Conservation (phyloP, 2,888 invertebrate genomes). For the Cenopis cana region DNA sequence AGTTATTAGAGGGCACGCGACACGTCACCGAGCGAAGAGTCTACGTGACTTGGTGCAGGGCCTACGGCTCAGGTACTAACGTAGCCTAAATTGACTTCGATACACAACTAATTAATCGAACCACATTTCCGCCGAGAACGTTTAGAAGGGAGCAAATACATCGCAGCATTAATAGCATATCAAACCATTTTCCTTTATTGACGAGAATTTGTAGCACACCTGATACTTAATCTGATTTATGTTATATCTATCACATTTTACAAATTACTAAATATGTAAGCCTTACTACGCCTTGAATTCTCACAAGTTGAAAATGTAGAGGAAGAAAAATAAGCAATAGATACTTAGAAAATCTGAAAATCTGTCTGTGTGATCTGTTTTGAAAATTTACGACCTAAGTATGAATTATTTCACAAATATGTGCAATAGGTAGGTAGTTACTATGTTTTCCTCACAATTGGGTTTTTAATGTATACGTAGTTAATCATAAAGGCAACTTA, state of each 20-base stretch:
- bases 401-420: slow-evolving; percentile 26
- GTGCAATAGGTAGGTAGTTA: slow-evolving; percentile 4
- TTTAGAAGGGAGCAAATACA: slow-evolving; percentile 11
- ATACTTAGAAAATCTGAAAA: no score
- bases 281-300: no score
- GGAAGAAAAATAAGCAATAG: slow-evolving; percentile 9
- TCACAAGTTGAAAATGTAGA: slow-evolving; percentile 15
- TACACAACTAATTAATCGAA: slow-evolving; percentile 16
- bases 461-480: slow-evolving; percentile 3
- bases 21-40: slow-evolving; percentile 52
- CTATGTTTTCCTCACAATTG: slow-evolving; percentile 24
- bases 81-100: slow-evolving; percentile 57
- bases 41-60: slow-evolving; percentile 76
- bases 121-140: not conserved
- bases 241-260: no score
- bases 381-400: slow-evolving; percentile 29
- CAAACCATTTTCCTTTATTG: no score
- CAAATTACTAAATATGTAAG: no score
- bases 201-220: no score
- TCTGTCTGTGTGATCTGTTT: no score
- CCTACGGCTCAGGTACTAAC: slow-evolving; percentile 52
- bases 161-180: not conserved
- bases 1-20: slow-evolving; percentile 69
- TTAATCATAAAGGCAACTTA: slow-evolving; percentile 7
- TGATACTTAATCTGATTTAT: no score